A percentile compares a stretch with the other conserved stretches of the same genome.
Evolutionary conservation across 2,888 invertebrate genomes (phyloP).

Genomic region (Tanypteryx hageni): DNA sequence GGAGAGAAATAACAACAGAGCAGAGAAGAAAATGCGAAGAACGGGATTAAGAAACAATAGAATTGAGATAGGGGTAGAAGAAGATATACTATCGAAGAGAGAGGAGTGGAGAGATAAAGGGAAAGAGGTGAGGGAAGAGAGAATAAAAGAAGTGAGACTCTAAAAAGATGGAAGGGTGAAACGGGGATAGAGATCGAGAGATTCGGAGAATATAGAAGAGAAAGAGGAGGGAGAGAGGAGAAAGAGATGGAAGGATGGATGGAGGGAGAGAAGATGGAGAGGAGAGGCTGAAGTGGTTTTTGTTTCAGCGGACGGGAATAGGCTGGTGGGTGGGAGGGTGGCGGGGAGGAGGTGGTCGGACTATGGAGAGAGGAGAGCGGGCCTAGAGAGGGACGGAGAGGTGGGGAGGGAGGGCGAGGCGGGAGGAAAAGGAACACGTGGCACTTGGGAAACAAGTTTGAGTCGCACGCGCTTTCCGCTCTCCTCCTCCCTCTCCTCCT

Average conservation of each 20-base stretch:
- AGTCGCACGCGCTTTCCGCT: constrained; percentile 28
- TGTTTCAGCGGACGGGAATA: background rate
- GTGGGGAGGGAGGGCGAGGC: background rate
- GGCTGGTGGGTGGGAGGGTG: background rate
- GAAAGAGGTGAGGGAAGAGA: too few species aligned
- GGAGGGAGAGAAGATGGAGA: background rate
- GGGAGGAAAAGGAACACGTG: constrained; percentile 31
- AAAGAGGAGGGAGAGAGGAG: background rate
- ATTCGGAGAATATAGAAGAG: background rate
- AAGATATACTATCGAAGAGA: too few species aligned
- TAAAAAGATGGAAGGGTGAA: background rate
- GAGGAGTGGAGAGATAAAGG: background rate
- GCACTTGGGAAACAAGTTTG: constrained; percentile 55
- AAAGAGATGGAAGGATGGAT: background rate
- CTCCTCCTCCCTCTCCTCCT: background rate
- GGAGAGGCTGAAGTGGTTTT: background rate
- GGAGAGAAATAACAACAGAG: too few species aligned
- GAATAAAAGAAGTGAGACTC: background rate
- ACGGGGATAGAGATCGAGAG: background rate
- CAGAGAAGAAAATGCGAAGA: background rate
- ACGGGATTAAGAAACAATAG: background rate
- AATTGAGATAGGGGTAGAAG: background rate
- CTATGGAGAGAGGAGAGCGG: background rate
- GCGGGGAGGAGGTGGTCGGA: background rate
- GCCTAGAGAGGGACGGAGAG: background rate